Evolutionary conservation across 2,797 vertebrate species (phyloP).

Genomic region (Kryptolebias ocellatus): DNA sequence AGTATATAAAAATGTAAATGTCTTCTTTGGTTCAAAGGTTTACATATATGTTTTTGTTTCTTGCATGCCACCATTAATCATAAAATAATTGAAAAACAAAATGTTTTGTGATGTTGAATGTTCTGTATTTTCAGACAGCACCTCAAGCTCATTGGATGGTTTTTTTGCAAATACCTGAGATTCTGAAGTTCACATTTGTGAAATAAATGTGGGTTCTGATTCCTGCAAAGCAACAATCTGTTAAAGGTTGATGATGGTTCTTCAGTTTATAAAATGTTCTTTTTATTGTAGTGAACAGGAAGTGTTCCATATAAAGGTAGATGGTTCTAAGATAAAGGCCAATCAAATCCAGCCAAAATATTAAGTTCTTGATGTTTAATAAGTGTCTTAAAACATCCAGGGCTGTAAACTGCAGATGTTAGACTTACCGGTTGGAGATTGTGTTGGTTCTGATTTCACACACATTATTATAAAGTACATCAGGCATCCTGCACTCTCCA

Average conservation of each 20-base stretch:
- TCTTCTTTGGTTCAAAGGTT: too few relatives aligned
- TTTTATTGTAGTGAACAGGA: constrained; percentile 59
- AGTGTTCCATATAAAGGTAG: constrained; percentile 76
- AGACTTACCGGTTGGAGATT: constrained; percentile 81
- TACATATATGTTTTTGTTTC: too few relatives aligned
- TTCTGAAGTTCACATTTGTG: too few relatives aligned
- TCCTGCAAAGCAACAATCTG: constrained; percentile 84
- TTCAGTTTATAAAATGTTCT: too few relatives aligned
- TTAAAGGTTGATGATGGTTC: constrained; percentile 68
- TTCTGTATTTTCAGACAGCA: too few relatives aligned
- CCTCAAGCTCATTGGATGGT: too few relatives aligned
- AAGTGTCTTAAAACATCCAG: constrained; percentile 80
- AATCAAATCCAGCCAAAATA: constrained; percentile 87
- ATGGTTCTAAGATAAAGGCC: constrained; percentile 82
- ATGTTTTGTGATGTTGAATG: neutral
- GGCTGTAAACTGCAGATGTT: constrained; percentile 85
- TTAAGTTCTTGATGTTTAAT: constrained; percentile 77
- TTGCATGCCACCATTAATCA: too few relatives aligned
- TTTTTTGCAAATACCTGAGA: too few relatives aligned
- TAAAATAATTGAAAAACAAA: too few relatives aligned
- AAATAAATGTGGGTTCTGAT: constrained; percentile 82
- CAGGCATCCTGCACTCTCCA: too few relatives aligned
- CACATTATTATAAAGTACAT: neutral
- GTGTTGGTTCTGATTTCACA: too few relatives aligned
- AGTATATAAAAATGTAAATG: too few relatives aligned